Evolutionary conservation across 2,113 vertebrate genomes (phyloP), one percentile per base, ranked within the genome.

Genomic region (Actenoides hombroni): DNA sequence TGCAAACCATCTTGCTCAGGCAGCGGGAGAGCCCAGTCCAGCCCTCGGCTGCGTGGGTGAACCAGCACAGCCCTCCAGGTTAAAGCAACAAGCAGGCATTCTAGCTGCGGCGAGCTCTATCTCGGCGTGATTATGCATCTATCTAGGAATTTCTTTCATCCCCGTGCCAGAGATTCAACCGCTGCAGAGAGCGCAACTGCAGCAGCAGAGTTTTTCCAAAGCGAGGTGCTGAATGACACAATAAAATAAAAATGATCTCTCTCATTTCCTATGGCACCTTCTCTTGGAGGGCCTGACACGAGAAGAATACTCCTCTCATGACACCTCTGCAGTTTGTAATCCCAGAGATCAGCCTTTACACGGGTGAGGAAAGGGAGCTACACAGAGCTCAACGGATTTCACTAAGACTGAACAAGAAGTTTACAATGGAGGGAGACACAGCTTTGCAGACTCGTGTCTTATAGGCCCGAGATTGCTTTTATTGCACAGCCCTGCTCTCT

Each of bases 101-200:
- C 46, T 57, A 84, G 35, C 44, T 81, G 42, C 0, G 0, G 19
- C 31, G 56, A 94, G 39, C 40, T 37, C 35, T 53, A 59, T 80
- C 68, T 42, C 6, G 0, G 2, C 0, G 2, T 9, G 5, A 70
- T 80, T 65, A 88, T 90, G 49, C 63, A 51, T 81, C 85, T 95
- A 25, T 93, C 90, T 90, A 96, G 93, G 90, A 94, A 96, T 92
- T 70, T 67, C 46, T 92, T 97, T 96, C 88, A 95, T 90, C 68
- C 79, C 44, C 1, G 1, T 92, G 93, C 94, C 93, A 93, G 79
- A 90, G 60, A 69, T 61, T 77, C 74, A 82, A 24, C 42, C 40
- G 83, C 77, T 86, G 46, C 80, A 90, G 60, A 70, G 39, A 74
- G 33, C 26, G 71, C 74, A 93, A 46, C 78, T 63, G 60, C 82